These are phyloP conservation scores for Rhinogobio ventralis DNA, from an alignment of 2,797 vertebrate genomes.

Conservation along the genomic window DNA sequence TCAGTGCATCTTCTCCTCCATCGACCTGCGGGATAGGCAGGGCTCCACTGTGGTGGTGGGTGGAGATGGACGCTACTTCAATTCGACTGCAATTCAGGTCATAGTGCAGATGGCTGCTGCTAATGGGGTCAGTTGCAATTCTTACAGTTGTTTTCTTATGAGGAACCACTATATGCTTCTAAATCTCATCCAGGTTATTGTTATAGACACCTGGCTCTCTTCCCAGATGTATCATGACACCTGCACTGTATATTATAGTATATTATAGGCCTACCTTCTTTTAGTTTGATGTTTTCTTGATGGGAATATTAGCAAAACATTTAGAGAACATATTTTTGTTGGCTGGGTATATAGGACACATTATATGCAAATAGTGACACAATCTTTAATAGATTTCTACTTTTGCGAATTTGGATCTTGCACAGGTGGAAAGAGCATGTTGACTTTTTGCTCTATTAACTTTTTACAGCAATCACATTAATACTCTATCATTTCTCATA, in stretches of 20 bases:
- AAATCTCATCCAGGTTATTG: background rate
- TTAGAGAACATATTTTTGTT: background rate
- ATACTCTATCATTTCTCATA: background rate
- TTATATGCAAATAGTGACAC: constrained; percentile 57
- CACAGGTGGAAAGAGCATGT: constrained; percentile 34
- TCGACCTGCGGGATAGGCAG: constrained; percentile 95
- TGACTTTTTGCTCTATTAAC: background rate
- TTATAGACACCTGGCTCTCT: background rate
- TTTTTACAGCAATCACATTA: background rate
- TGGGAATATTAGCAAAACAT: background rate
- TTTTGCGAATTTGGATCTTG: constrained; percentile 47
- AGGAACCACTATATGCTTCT: background rate
- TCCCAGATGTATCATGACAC: background rate
- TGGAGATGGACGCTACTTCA: constrained; percentile 95
- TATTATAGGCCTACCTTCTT: background rate
- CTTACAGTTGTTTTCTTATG: background rate
- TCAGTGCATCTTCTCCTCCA: constrained; percentile 94
- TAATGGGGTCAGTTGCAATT: constrained; percentile 92
- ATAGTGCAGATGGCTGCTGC: constrained; percentile 97
- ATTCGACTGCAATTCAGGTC: constrained; percentile 87
- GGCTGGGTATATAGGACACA: constrained; percentile 41
- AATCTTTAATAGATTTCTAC: constrained; percentile 53
- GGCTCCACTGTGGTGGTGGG: constrained; percentile 93
- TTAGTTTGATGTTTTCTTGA: background rate
- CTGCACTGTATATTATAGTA: background rate